Percentiles rank a stretch among this genome's conserved stretches.
These are phyloP conservation scores for Asobara japonica DNA, from an alignment of 1,140 invertebrate species.

Conservation along the genomic window DNA sequence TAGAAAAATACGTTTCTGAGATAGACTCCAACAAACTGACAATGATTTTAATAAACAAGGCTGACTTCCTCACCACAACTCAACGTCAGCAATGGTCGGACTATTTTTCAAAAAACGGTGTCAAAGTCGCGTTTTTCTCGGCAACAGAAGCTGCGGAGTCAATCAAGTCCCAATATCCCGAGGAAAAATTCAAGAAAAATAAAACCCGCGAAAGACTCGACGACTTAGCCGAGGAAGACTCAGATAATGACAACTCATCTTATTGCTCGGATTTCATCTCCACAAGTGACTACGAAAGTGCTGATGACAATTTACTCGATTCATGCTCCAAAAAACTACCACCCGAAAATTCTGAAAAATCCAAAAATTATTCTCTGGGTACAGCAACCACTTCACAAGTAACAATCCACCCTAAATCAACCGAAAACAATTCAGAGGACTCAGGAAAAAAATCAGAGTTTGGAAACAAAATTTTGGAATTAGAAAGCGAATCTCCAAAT, in stretches of 20 bases:
- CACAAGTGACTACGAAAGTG: slow-evolving; percentile 55
- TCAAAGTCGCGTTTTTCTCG: slow-evolving; percentile 87
- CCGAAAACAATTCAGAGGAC: no score
- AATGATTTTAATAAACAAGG: slow-evolving; percentile 94
- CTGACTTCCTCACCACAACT: slow-evolving; percentile 87
- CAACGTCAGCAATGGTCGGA: slow-evolving; percentile 88
- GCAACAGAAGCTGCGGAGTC: slow-evolving; percentile 71
- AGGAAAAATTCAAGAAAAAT: slow-evolving; percentile 60
- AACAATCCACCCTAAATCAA: no score
- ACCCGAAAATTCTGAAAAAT: no score
- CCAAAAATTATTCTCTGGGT: no score
- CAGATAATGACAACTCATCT: slow-evolving; percentile 39
- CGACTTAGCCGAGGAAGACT: slow-evolving; percentile 37
- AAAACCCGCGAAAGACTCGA: slow-evolving; percentile 27
- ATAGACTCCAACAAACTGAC: slow-evolving; percentile 80
- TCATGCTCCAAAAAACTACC: no score
- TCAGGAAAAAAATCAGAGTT: no score
- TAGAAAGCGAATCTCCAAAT: no score
- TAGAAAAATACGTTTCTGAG: slow-evolving; percentile 94
- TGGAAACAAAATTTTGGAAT: no score
- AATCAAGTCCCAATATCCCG: slow-evolving; percentile 46
- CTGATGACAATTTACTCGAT: no score
- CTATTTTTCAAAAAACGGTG: slow-evolving; percentile 80
- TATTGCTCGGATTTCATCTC: slow-evolving; percentile 42
- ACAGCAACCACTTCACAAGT: no score